These are phyloP conservation scores for Dynastes tityus DNA, from an alignment of 2,888 invertebrate species.

Conservation along the genomic window DNA sequence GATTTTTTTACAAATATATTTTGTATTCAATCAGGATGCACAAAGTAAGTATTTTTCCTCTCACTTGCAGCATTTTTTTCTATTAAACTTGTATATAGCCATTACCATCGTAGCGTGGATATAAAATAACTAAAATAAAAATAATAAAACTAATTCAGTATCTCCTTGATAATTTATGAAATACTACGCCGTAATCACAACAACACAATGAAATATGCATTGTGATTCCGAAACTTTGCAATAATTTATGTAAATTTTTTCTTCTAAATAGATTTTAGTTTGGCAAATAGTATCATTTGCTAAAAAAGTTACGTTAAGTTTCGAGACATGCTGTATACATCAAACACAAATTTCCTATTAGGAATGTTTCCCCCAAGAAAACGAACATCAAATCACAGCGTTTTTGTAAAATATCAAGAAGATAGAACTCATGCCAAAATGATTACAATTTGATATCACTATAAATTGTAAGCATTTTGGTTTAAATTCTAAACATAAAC, in stretches of 20 bases:
- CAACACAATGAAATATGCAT: no score
- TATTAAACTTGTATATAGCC: slow-evolving; percentile 7
- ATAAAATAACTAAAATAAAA: slow-evolving; percentile 27
- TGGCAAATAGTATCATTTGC: no score
- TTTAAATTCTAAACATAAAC: background rate
- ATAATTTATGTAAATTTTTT: no score
- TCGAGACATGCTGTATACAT: no score
- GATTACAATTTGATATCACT: background rate
- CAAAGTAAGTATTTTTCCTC: slow-evolving; percentile 36
- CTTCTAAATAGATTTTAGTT: no score
- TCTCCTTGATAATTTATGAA: slow-evolving; percentile 23
- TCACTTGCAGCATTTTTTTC: slow-evolving; percentile 25
- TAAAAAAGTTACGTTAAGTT: no score
- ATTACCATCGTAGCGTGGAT: slow-evolving; percentile 1
- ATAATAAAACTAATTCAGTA: slow-evolving; percentile 7
- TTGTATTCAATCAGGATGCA: slow-evolving; percentile 10
- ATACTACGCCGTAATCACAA: background rate
- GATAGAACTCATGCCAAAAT: slow-evolving; percentile 9
- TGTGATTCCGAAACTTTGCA: no score
- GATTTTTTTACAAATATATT: slow-evolving; percentile 12
- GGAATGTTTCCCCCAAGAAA: no score
- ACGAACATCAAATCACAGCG: background rate
- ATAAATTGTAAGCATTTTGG: slow-evolving; percentile 13
- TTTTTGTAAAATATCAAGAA: slow-evolving; percentile 26
- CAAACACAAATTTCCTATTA: no score